These are phyloP conservation scores for Epinotia nisella DNA, from an alignment of 2,888 invertebrate species.

Conservation along the genomic window DNA sequence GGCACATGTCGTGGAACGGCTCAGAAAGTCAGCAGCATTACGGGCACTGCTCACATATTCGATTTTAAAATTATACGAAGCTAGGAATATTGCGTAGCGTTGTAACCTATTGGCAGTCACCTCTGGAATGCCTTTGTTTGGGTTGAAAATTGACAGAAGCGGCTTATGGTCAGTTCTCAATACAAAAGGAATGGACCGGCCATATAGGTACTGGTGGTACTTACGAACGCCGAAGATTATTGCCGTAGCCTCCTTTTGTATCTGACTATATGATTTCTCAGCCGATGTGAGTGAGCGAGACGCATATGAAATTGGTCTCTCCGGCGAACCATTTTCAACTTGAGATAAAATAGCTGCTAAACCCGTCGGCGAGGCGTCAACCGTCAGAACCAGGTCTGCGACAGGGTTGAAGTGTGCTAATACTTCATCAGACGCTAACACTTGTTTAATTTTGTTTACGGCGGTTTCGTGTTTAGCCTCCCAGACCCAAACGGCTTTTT, in stretches of 20 bases:
- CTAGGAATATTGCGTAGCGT: conserved; percentile 52
- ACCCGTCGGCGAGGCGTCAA: no score
- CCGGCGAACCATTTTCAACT: not conserved
- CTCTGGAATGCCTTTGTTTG: conserved; percentile 50
- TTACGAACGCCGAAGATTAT: not conserved
- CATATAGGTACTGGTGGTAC: not conserved
- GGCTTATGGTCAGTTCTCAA: conserved; percentile 50
- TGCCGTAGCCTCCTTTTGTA: no score
- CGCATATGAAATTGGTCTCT: not conserved
- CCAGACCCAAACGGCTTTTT: no score
- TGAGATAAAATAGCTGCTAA: not conserved
- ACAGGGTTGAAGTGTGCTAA: not conserved
- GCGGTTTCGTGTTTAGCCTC: no score
- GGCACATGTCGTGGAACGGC: not conserved
- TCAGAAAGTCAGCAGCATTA: conserved; percentile 1
- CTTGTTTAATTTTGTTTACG: not conserved
- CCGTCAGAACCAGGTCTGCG: no score
- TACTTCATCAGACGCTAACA: no score
- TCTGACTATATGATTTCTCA: not conserved
- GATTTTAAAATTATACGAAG: conserved; percentile 51
- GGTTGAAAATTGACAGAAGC: conserved; percentile 51
- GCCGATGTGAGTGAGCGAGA: not conserved
- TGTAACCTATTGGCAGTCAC: conserved; percentile 51
- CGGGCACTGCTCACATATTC: conserved; percentile 51
- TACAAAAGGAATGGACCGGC: conserved; percentile 11